Evolutionary conservation across 2,113 vertebrate genomes (phyloP), one percentile per base, ranked within the genome.

Genomic region (Vulpes vulpes): DNA sequence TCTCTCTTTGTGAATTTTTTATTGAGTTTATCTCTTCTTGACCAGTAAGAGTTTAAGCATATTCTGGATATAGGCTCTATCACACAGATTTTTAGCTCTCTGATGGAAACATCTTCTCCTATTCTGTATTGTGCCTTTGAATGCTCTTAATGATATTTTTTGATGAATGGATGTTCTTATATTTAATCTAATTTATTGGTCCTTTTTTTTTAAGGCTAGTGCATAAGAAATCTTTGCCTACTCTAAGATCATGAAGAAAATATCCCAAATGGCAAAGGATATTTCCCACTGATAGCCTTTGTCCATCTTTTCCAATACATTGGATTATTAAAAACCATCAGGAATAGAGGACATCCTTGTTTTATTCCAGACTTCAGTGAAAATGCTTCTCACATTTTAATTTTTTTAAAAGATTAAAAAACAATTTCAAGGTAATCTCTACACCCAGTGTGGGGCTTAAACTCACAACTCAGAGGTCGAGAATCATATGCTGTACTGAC

Each of bases 71-170:
- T 65, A 4, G 7, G 12, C 51, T 43, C 20, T 15, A 1, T 30
- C 19, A 5, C 1, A 4, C 15, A 79, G 64, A 10, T 69, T 23
- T 23, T 49, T 51, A 38, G 64, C 12, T 74, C 3, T 35, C 2
- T 14, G n/a, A 32, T 6, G 30, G 32, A 6, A 53, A 35, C 14
- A 25, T 5, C 85, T 74, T 59, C 32, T n/a, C 8, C 35, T 30
- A 1, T 11, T n/a, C 20, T 23, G 0, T 12, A 4, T 2, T 4
- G 59, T 20, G 27, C 12, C 0, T 55, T 38, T 86, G 78, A 49
- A 17, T n/a, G 15, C 16, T 62, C n/a, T 69, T 9, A 17, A 11
- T 23, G 27, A 73, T 71, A 22, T 43, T 10, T 79, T 64, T 38
- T 3, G 59, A 19, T 32, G 32, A 60, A 20, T 51, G 53, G 38